These are phyloP conservation scores for Chouioia cunea DNA, from an alignment of 2,888 invertebrate species.

Conservation along the genomic window DNA sequence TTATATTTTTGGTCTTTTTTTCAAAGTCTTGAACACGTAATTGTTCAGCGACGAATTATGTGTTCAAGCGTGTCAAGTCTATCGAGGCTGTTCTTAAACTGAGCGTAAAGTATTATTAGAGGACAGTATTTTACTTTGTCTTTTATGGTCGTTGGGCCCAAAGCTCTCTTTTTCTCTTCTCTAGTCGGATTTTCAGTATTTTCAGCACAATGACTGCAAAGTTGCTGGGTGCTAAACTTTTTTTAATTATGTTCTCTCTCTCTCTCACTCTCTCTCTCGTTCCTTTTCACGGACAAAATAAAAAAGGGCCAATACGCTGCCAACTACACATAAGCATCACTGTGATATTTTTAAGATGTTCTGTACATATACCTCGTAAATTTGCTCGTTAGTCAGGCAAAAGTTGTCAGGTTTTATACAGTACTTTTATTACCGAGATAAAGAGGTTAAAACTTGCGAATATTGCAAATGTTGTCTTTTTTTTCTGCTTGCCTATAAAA, in stretches of 20 bases:
- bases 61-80: conserved; percentile 31
- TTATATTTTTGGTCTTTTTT: conserved; percentile 15
- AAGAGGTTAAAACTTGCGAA: too few relatives aligned
- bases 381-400: conserved; percentile 4
- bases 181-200: conserved; percentile 41
- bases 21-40: conserved; percentile 24
- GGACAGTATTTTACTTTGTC: conserved; percentile 37
- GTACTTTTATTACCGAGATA: too few relatives aligned
- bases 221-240: neutral
- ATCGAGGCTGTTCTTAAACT: conserved; percentile 31
- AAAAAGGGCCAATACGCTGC: conserved; percentile 16
- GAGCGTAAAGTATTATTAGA: conserved; percentile 40
- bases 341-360: conserved; percentile 44
- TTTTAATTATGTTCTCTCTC: neutral
- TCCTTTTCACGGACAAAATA: conserved; percentile 13
- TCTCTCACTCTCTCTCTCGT: conserved; percentile 2
- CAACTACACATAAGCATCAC: conserved; percentile 38
- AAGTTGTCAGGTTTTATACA: neutral
- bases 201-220: conserved; percentile 10
- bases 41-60: conserved; percentile 29
- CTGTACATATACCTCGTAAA: conserved; percentile 1
- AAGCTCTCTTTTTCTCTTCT: conserved; percentile 5
- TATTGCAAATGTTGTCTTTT: too few relatives aligned
- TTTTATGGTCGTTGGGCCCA: conserved; percentile 6
- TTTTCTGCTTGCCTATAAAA: too few relatives aligned